A percentile compares a stretch with the other conserved stretches of the same genome.
These are phyloP conservation scores for Conistra vaccinii DNA, from an alignment of 2,888 invertebrate species.

Conservation along the genomic window DNA sequence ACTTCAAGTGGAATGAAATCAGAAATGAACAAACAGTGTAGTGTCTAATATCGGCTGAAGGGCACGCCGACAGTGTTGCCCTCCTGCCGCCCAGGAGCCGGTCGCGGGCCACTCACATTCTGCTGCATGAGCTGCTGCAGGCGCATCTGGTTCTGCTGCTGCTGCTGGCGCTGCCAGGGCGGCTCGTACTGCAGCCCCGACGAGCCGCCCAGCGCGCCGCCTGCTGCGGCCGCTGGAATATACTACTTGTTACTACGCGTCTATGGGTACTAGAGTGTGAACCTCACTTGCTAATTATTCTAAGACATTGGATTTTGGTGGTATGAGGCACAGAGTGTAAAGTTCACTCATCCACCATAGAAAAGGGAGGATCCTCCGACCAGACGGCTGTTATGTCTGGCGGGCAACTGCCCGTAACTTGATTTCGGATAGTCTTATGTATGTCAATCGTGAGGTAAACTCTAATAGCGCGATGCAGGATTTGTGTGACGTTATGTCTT, in stretches of 20 bases:
- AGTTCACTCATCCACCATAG: no score
- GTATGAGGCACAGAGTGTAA: no score
- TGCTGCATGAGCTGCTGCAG: slow-evolving; percentile 87
- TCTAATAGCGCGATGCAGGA: no score
- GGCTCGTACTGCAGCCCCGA: slow-evolving; percentile 88
- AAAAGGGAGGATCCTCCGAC: no score
- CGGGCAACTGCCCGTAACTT: no score
- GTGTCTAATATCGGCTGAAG: neutral
- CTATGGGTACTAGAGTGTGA: neutral
- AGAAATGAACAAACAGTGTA: neutral
- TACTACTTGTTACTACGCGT: neutral
- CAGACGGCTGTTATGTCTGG: no score
- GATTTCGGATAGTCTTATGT: no score
- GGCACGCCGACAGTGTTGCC: neutral
- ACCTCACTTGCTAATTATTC: neutral
- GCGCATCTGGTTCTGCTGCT: slow-evolving; percentile 84
- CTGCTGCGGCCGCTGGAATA: slow-evolving; percentile 28
- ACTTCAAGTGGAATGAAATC: neutral
- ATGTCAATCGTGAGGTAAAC: no score
- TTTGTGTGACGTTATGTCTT: no score
- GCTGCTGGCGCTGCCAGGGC: slow-evolving; percentile 88
- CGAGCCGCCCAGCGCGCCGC: slow-evolving; percentile 74
- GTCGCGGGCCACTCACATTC: slow-evolving; percentile 72
- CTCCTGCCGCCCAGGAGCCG: neutral
- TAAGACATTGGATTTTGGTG: no score